phyloP scores from a whole-genome alignment of 37 sponge, comb jelly and placozoan species.

The Bolinopsis microptera region DNA sequence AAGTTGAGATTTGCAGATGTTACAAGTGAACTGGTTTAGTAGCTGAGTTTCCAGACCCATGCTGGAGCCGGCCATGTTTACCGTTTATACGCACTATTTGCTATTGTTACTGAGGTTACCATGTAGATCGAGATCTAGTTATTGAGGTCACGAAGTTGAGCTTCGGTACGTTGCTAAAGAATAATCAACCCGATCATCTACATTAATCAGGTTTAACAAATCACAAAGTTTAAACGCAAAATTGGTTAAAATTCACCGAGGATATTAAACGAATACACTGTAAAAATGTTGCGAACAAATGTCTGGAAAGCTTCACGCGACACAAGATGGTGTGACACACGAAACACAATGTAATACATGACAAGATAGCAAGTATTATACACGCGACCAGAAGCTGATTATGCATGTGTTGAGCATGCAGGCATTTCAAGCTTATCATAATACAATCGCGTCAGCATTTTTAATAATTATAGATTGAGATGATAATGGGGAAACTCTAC shows the following conservation, averaged over 20 bases:
- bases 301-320: no score
- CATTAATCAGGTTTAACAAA: neutral
- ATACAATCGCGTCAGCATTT: neutral
- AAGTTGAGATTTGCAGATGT: conserved; percentile 13
- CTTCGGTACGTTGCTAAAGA: neutral
- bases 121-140: no score
- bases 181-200: neutral
- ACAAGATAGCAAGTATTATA: neutral
- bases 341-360: no score
- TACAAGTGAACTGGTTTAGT: conserved; percentile 44
- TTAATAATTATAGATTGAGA: neutral
- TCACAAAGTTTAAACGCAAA: neutral
- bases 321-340: no score
- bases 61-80: neutral
- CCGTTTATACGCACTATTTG: no score
- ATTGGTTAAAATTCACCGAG: neutral
- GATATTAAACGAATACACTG: no score
- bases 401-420: neutral
- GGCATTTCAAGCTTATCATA: neutral
- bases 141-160: no score
- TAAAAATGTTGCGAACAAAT: no score
- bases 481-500: neutral
- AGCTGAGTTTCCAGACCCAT: conserved; percentile 25
- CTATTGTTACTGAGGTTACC: no score
- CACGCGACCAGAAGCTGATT: neutral